These are phyloP conservation scores for Apus apus DNA, from an alignment of 2,113 vertebrate species.

Conservation along the genomic window DNA sequence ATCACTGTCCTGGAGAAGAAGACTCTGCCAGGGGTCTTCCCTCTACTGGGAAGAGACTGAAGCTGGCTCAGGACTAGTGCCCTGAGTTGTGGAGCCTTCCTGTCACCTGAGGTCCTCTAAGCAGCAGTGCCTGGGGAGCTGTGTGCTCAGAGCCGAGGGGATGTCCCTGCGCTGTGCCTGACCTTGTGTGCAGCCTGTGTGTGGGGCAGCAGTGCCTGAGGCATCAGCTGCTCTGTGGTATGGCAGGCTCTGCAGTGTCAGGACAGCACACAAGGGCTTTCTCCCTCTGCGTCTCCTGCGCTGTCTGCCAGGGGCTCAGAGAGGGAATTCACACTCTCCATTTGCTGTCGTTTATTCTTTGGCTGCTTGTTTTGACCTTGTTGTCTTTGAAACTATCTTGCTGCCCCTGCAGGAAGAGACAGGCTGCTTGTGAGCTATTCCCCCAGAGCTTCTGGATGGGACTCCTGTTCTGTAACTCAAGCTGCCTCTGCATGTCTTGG, in stretches of 20 bases:
- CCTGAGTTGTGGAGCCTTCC: neutral
- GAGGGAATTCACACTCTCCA: neutral
- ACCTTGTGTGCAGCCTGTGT: neutral
- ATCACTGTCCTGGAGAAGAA: neutral
- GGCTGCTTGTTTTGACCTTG: neutral
- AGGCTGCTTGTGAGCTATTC: neutral
- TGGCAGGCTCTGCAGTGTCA: neutral
- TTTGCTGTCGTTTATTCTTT: neutral
- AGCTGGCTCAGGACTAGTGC: neutral
- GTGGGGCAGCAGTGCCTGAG: accelerated
- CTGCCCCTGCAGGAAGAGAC: neutral
- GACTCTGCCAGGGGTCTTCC: neutral
- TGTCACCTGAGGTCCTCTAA: accelerated
- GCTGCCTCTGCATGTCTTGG: neutral
- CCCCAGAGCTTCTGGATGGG: neutral
- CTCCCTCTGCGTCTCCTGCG: neutral
- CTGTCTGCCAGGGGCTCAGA: neutral
- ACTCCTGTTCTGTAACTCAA: neutral
- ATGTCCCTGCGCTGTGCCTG: neutral
- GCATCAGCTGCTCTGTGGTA: conserved; percentile 21
- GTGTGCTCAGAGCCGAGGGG: neutral
- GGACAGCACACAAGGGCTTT: neutral
- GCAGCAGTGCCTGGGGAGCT: accelerated
- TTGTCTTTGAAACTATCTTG: conserved; percentile 4
- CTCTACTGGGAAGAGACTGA: neutral